Base-by-base conservation (phyloP, 2,888 invertebrate species). In the Octodonta nipae region DNA sequence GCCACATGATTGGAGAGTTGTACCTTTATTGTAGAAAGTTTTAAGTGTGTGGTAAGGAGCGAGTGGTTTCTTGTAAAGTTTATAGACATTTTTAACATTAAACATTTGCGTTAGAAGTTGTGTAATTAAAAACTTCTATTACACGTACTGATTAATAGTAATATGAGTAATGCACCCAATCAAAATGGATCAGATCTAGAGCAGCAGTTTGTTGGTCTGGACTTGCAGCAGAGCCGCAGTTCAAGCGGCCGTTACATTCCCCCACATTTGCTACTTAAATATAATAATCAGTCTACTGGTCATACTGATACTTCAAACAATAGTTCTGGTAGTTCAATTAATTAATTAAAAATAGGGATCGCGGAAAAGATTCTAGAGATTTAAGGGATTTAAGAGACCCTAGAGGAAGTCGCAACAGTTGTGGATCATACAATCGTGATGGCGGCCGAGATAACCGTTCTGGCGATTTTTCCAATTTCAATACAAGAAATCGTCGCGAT, bases 161-260 rank as follows among this genome's bases (percentile, higher is more conserved):
- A 86, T 91, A 93, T 92, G 92, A 92, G 91, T 89, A 88, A 91
- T 91, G 92, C 86, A 86, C 85, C 86, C 83, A 86, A 85, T 82
- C 87, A 92, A 83, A 91, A 92, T 92, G 92, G 88, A 85, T 84
- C 89, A 85, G 88, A 92, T 91, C 91, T 93, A 91, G 92, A 92
- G 82, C 92, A 92, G 92, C 59, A 93, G 92, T 80, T 92, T 85
- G 92, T 92, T 92, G 91, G 86, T 85, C 89, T 93, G 87, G 92
- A 91, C 89, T 88, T 92, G 83, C 86, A 72, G 8, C 46, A 72
- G 6, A 75, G 74, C 70, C 74, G 75, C 64, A 71, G 75, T 66
- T 71, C 74, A 68, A 71, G 75, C 66, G 72, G 74, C 68, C 79
- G 79, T 64, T 92, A 92, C 75, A 76, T 92, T 60, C 89, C 91